These are phyloP conservation scores for Corydoras sp. DNA, from an alignment of 2,113 vertebrate species.

Conservation along the genomic window DNA sequence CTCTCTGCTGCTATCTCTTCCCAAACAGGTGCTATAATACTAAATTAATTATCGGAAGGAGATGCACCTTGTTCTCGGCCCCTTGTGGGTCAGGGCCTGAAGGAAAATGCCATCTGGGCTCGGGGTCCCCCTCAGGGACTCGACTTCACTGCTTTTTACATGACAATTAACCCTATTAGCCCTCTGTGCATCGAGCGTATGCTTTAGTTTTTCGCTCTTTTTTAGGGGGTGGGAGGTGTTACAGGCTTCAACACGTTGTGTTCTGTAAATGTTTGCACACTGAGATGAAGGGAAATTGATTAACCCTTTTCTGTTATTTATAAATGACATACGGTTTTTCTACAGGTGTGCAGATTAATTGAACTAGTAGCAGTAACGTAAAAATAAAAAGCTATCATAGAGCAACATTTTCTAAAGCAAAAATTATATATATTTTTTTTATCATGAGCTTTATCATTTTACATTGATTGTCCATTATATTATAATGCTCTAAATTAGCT, in stretches of 20 bases:
- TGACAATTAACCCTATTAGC: conserved; percentile 99
- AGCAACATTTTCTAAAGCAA: too few relatives aligned
- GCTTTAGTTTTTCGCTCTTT: conserved; percentile 31
- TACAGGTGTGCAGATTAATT: background rate
- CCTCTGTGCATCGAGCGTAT: conserved; percentile 37
- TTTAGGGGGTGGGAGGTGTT: conserved; percentile 45
- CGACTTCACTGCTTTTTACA: conserved; percentile 86
- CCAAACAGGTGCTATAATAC: conserved; percentile 99
- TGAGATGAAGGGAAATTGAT: background rate
- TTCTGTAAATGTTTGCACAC: conserved; percentile 58
- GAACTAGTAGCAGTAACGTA: background rate
- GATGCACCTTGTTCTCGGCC: conserved; percentile 94
- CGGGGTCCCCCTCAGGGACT: conserved; percentile 78
- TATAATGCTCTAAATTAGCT: too few relatives aligned
- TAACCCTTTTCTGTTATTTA: conserved; percentile 1
- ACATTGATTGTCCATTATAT: too few relatives aligned
- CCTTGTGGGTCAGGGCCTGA: conserved; percentile 81
- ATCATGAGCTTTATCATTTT: too few relatives aligned
- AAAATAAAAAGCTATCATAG: background rate
- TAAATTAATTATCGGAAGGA: conserved; percentile 99
- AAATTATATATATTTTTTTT: too few relatives aligned
- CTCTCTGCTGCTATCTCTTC: conserved; percentile 88
- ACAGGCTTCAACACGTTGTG: conserved; percentile 69
- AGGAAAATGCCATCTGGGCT: conserved; percentile 97
- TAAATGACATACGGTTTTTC: background rate